Conservation (phyloP, 2,888 invertebrate genomes). For the Pemphredon lugubris region DNA sequence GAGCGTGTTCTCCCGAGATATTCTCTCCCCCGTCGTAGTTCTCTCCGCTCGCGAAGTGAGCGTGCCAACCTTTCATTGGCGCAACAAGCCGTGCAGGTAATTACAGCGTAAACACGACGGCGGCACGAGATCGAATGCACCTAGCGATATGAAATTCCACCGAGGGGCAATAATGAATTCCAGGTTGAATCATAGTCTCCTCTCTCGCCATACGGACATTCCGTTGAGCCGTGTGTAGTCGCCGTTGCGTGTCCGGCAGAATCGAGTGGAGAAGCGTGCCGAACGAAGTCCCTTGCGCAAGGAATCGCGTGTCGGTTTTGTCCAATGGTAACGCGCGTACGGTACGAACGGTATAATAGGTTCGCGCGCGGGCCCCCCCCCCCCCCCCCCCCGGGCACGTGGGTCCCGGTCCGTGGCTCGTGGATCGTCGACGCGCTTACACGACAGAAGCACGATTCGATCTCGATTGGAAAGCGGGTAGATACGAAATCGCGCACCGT, state of each 20-base stretch:
- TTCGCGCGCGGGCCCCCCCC: no score
- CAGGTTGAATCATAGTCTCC: slow-evolving; percentile 60
- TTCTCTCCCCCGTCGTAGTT: no score
- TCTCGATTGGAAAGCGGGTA: slow-evolving; percentile 42
- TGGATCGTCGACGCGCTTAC: slow-evolving; percentile 15
- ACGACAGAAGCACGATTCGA: slow-evolving; percentile 31
- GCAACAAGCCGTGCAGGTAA: slow-evolving; percentile 22
- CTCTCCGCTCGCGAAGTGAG: no score
- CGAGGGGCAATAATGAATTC: slow-evolving; percentile 44
- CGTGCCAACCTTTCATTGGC: slow-evolving; percentile 4
- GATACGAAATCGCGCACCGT: slow-evolving; percentile 53
- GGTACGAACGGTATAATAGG: no score
- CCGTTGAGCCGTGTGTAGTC: slow-evolving; percentile 52
- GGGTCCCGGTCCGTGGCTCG: slow-evolving; percentile 12
- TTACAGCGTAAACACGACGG: slow-evolving; percentile 22
- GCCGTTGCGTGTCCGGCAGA: slow-evolving; percentile 39
- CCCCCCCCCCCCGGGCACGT: slow-evolving; percentile 31
- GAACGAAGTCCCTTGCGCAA: slow-evolving; percentile 13
- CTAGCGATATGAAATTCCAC: slow-evolving; percentile 23
- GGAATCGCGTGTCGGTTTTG: slow-evolving; percentile 30
- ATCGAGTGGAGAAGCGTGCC: slow-evolving; percentile 19
- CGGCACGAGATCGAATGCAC: slow-evolving; percentile 18
- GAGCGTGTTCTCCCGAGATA: no score
- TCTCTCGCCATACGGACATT: slow-evolving; percentile 58
- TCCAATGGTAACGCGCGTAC: slow-evolving; percentile 26